phyloP scores from a whole-genome alignment of 2,888 invertebrate species.

The Tyria jacobaeae region DNA sequence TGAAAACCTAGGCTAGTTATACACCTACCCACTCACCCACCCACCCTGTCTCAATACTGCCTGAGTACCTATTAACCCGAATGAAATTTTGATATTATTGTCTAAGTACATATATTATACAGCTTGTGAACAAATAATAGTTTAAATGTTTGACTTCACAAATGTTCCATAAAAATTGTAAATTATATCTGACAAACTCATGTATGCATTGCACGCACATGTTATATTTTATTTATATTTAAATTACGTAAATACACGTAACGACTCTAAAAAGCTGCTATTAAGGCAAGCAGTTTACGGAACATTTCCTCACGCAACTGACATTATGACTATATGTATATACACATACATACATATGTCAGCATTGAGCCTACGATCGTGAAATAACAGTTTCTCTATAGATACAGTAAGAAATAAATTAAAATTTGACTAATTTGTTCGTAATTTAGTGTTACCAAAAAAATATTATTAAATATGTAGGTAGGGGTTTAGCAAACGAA shows the following conservation, averaged over 20 bases:
- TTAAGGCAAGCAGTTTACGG: conserved; percentile 33
- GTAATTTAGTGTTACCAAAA: too few relatives aligned
- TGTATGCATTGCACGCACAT: conserved; percentile 22
- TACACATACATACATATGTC: conserved; percentile 19
- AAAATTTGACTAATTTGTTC: too few relatives aligned
- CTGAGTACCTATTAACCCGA: neutral
- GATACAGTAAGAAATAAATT: too few relatives aligned
- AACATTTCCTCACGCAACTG: conserved; percentile 39
- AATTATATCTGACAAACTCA: neutral
- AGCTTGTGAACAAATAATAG: neutral
- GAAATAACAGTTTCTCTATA: neutral
- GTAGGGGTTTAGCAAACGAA: too few relatives aligned
- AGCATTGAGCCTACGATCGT: conserved; percentile 14
- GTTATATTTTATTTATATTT: conserved; percentile 35
- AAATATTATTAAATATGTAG: too few relatives aligned
- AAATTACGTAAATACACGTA: conserved; percentile 42
- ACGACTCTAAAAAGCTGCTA: conserved; percentile 34
- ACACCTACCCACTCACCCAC: too few relatives aligned
- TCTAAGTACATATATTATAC: neutral
- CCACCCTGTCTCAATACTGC: neutral
- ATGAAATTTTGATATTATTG: neutral
- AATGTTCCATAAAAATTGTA: neutral
- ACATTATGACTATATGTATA: conserved; percentile 15
- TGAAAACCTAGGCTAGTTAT: neutral
- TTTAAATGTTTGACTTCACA: conserved; percentile 3